A percentile compares a stretch with the other conserved stretches of the same genome.
Conservation (phyloP, 1,140 invertebrate species). For the Oryzaephilus surinamensis region DNA sequence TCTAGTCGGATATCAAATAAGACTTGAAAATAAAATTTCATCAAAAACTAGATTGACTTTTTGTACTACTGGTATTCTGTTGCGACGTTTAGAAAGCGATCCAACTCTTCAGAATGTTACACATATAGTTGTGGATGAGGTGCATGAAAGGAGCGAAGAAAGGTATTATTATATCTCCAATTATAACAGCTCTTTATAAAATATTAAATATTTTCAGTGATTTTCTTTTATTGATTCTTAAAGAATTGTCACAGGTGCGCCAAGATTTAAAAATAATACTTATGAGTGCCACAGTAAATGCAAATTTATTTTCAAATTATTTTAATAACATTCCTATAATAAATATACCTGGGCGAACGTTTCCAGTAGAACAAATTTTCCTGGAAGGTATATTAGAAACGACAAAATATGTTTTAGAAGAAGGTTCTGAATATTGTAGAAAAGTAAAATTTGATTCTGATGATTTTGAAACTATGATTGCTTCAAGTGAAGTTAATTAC, state of each 20-base stretch:
- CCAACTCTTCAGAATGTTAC: conserved; percentile 57
- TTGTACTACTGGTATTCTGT: conserved; percentile 84
- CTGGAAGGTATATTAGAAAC: conserved; percentile 65
- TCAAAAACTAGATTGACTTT: conserved; percentile 70
- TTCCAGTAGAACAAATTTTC: conserved; percentile 69
- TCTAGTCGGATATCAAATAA: conserved; percentile 76
- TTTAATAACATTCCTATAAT: conserved; percentile 60
- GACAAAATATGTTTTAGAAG: conserved; percentile 58
- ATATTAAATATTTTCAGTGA: conserved; percentile 45
- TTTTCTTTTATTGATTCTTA: conserved; percentile 71
- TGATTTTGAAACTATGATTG: conserved; percentile 47
- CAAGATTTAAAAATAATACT: conserved; percentile 69
- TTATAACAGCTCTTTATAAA: not conserved
- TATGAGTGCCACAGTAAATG: conserved; percentile 82
- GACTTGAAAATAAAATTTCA: conserved; percentile 67
- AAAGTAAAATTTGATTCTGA: conserved; percentile 46
- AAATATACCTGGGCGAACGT: conserved; percentile 68
- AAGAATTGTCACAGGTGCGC: conserved; percentile 54
- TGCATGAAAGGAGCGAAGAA: conserved; percentile 83
- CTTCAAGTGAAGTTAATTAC: conserved; percentile 41
- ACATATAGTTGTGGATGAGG: conserved; percentile 81
- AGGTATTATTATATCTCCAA: conserved; percentile 35
- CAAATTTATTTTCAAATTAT: conserved; percentile 66
- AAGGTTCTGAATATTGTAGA: conserved; percentile 54
- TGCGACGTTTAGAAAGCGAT: conserved; percentile 69